phyloP scores from a whole-genome alignment of 1,140 invertebrate genomes.

The Ctenoplectra terminalis region DNA sequence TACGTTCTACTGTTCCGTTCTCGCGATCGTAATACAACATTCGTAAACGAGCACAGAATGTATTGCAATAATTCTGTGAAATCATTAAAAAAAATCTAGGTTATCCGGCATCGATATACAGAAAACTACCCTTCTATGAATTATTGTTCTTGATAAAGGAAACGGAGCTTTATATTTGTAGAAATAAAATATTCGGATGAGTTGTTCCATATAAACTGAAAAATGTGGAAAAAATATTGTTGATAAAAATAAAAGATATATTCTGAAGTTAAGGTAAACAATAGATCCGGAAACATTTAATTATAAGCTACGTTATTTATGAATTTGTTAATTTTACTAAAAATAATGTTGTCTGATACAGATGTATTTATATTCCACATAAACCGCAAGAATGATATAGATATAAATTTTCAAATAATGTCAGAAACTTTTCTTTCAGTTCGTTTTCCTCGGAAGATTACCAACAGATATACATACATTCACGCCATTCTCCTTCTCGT shows the following conservation, averaged over 20 bases:
- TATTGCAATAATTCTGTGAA: neutral
- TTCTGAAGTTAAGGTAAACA: neutral
- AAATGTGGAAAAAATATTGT: neutral
- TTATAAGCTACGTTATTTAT: no score
- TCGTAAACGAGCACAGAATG: neutral
- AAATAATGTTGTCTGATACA: no score
- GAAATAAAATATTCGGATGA: neutral
- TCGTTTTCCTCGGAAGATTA: neutral
- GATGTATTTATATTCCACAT: no score
- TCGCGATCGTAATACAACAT: conserved; percentile 14
- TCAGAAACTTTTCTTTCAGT: neutral
- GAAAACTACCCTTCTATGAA: neutral
- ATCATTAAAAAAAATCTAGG: neutral
- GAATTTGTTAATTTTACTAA: no score
- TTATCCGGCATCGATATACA: neutral
- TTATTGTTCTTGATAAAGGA: neutral
- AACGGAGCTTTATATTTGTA: no score
- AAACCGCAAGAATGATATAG: no score
- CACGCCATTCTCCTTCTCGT: conserved; percentile 17
- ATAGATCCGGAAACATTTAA: no score
- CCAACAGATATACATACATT: no score
- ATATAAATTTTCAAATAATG: neutral
- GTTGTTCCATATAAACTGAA: neutral
- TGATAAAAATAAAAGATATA: neutral
- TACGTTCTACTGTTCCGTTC: conserved; percentile 1